Evolutionary conservation across 2,113 vertebrate genomes (phyloP), one percentile per base, ranked within the genome.

Genomic region (Ceyx melanurus): DNA sequence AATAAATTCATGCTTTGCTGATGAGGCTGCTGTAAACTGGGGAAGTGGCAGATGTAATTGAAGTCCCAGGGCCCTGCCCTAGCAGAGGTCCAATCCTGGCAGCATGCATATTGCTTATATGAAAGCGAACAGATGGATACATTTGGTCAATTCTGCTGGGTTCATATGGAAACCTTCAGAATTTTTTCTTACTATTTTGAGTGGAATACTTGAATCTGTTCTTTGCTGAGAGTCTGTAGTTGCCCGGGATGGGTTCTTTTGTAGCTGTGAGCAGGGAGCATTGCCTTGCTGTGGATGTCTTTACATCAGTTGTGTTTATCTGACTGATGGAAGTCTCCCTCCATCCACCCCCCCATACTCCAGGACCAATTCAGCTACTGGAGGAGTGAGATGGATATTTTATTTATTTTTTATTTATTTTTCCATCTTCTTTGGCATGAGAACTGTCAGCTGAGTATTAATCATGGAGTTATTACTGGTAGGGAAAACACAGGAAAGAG

Each of bases 1-100:
- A 91, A 96, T 94, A 84, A 86, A 67, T 11, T 56, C 60, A 19
- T 82, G 86, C 79, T 89, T 93, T 93, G 29, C 96, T 95, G 88
- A 88, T 79, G 84, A 96, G 88, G 86, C 86, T 95, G 90, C 92
- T 96, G 92, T 94, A 82, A 97, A 92, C 77, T 19, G 5, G 82
- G 86, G 51, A 94, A 95, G 92, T 96, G 93, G 91, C 90, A 96
- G 96, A 95, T 96, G 93, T 95, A 92, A 86, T 80, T 94, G 74
- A 90, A 95, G 93, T 97, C 91, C 93, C 92, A 93, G 85, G 88
- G 91, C 89, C 93, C 89, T 96, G 92, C 94, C 96, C 93, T 93
- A 94, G 79, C 74, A 94, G 86, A 97, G 85, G 82, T 91, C 95
- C 88, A 83, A 56, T 68, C 72, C 94, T 96, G 91, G 88, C 67